Evolutionary conservation across 2,888 invertebrate genomes (phyloP).

Genomic region (Oxytorus armatus): DNA sequence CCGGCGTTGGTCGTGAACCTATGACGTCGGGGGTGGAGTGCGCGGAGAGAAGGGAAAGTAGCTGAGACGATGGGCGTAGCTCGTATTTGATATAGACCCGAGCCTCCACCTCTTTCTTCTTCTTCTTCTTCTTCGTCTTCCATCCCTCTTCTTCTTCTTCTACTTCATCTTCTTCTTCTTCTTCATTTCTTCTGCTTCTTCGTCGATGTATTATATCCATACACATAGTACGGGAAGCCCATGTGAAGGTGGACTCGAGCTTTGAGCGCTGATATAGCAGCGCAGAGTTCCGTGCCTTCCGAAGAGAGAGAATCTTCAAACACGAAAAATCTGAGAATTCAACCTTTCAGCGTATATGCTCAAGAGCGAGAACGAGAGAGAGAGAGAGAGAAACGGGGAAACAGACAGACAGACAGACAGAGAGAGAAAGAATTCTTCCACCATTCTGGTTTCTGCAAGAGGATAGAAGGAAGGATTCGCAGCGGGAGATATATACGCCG

Average conservation of each 20-base stretch:
- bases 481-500: slow-evolving; percentile 67
- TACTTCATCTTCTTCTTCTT: slow-evolving; percentile 25
- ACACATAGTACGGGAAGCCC: slow-evolving; percentile 25
- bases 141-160: slow-evolving; percentile 32
- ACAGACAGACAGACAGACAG: slow-evolving; percentile 22
- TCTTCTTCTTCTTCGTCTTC: slow-evolving; percentile 31
- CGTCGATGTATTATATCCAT: slow-evolving; percentile 40
- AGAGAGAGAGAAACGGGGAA: slow-evolving; percentile 12
- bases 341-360: slow-evolving; percentile 48
- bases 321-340: slow-evolving; percentile 64
- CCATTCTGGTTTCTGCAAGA: slow-evolving; percentile 60
- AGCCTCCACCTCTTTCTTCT: slow-evolving; percentile 76
- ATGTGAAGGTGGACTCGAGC: slow-evolving; percentile 48
- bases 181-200: slow-evolving; percentile 25
- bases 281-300: slow-evolving; percentile 39
- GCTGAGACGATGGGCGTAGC: slow-evolving; percentile 78
- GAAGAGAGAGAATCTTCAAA: slow-evolving; percentile 56
- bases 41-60: slow-evolving; percentile 72
- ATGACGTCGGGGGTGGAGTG: slow-evolving; percentile 58
- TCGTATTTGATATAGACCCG: slow-evolving; percentile 80
- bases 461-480: slow-evolving; percentile 62
- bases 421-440: slow-evolving; percentile 55
- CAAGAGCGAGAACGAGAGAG: slow-evolving; percentile 7
- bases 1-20: slow-evolving; percentile 70
- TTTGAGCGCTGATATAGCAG: slow-evolving; percentile 60